Conservation (phyloP, 2,113 vertebrate species). For the Paracanthobrama guichenoti region DNA sequence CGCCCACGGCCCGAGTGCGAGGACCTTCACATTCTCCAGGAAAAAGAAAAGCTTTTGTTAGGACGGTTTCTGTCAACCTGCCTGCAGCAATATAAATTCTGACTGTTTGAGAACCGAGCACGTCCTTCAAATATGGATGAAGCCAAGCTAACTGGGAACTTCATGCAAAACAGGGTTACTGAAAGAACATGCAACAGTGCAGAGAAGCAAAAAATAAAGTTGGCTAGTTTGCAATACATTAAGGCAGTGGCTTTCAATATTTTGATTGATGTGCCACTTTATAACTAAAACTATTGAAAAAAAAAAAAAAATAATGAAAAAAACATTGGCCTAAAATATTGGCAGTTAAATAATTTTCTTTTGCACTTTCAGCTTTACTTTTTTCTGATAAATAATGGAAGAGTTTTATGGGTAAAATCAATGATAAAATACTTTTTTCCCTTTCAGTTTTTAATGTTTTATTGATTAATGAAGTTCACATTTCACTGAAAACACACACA, state of each 20-base stretch:
- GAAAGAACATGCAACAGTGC: slow-evolving; percentile 68
- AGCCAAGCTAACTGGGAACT: slow-evolving; percentile 57
- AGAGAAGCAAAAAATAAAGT: slow-evolving; percentile 37
- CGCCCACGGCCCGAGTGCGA: neutral
- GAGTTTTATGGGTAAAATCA: neutral
- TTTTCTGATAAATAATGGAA: neutral
- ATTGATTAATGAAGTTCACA: neutral
- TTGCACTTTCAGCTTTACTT: too few species aligned
- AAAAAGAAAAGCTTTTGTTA: slow-evolving; percentile 37
- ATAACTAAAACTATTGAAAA: neutral
- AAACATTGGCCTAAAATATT: too few species aligned
- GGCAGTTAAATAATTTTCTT: too few species aligned
- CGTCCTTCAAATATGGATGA: slow-evolving; percentile 37
- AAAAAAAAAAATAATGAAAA: too few species aligned
- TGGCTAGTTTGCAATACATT: neutral
- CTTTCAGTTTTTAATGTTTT: neutral
- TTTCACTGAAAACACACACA: too few species aligned
- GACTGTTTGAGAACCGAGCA: slow-evolving; percentile 52
- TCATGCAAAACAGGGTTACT: slow-evolving; percentile 64
- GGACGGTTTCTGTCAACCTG: slow-evolving; percentile 30
- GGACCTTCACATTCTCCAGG: slow-evolving; percentile 11
- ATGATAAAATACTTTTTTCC: too few species aligned
- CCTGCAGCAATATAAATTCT: slow-evolving; percentile 45
- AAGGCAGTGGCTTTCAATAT: neutral
- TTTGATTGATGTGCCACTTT: neutral